Conservation (phyloP, 2,888 invertebrate genomes). For the Tineola bisselliella region DNA sequence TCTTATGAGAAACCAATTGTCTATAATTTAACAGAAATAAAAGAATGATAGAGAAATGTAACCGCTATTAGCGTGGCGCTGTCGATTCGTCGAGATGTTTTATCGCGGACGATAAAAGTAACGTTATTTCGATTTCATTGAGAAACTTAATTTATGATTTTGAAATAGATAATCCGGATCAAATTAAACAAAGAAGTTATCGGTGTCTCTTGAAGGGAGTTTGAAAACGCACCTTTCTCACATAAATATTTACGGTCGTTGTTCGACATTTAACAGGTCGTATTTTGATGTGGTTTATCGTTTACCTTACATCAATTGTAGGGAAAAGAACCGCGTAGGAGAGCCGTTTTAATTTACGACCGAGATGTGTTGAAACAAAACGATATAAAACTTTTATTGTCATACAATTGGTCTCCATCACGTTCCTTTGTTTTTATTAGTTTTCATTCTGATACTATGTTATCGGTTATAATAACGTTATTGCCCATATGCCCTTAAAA, state of each 20-base stretch:
- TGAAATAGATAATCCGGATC: conserved; percentile 15
- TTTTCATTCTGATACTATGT: conserved; percentile 8
- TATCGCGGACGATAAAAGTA: conserved; percentile 8
- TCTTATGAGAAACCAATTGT: conserved; percentile 10
- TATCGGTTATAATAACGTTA: conserved; percentile 11
- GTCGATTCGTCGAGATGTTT: conserved; percentile 1
- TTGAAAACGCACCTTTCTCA: conserved; percentile 20
- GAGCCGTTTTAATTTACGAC: conserved; percentile 16
- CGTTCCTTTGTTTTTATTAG: conserved; percentile 11
- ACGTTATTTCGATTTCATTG: background rate
- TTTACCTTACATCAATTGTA: conserved; percentile 25
- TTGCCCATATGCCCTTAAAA: background rate
- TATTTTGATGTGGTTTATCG: conserved; percentile 46
- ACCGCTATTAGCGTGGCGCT: background rate
- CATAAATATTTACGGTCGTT: conserved; percentile 35
- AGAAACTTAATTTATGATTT: conserved; percentile 9
- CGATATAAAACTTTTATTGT: conserved; percentile 18
- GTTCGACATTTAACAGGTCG: conserved; percentile 42
- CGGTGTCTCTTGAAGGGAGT: conserved; percentile 19
- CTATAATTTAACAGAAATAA: conserved; percentile 9
- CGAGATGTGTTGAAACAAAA: conserved; percentile 16
- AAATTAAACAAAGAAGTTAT: conserved; percentile 19
- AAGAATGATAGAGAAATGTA: background rate
- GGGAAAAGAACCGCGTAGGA: conserved; percentile 12
- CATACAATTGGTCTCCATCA: conserved; percentile 15